Evolutionary conservation across 1,140 invertebrate genomes (phyloP).

Genomic region (Chironomus tepperi): DNA sequence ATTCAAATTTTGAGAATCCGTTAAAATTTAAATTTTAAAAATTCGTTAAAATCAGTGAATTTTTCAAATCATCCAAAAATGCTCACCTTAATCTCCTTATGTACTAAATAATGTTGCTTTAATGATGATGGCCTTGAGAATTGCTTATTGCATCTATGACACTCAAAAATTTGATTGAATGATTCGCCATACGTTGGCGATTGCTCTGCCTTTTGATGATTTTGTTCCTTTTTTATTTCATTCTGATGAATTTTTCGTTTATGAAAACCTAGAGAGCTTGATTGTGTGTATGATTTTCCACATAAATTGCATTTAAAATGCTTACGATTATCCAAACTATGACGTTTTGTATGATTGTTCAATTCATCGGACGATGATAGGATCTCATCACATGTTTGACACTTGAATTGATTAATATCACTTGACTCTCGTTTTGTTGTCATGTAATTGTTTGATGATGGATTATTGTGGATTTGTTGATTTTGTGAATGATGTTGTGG

Average conservation of each 20-base stretch:
- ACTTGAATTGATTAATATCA: background rate
- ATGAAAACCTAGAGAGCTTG: background rate
- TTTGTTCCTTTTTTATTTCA: background rate
- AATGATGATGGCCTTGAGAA: background rate
- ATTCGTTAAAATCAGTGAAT: no score
- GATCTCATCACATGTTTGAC: background rate
- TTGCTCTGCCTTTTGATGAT: background rate
- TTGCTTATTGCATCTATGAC: background rate
- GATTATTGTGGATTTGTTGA: no score
- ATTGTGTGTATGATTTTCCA: background rate
- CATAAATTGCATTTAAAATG: background rate
- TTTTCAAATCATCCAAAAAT: no score
- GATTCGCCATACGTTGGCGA: background rate
- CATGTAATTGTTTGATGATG: no score
- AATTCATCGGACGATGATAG: background rate
- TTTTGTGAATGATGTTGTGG: background rate
- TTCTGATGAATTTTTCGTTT: background rate
- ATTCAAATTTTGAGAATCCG: no score
- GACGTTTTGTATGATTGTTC: background rate
- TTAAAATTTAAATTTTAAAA: no score
- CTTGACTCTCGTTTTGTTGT: background rate
- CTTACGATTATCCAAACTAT: background rate
- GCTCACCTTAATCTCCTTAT: background rate
- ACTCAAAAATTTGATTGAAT: background rate
- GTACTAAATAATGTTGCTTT: background rate